Evolutionary conservation across 2,797 vertebrate genomes (phyloP).

Genomic region (Apogon hyalosoma): DNA sequence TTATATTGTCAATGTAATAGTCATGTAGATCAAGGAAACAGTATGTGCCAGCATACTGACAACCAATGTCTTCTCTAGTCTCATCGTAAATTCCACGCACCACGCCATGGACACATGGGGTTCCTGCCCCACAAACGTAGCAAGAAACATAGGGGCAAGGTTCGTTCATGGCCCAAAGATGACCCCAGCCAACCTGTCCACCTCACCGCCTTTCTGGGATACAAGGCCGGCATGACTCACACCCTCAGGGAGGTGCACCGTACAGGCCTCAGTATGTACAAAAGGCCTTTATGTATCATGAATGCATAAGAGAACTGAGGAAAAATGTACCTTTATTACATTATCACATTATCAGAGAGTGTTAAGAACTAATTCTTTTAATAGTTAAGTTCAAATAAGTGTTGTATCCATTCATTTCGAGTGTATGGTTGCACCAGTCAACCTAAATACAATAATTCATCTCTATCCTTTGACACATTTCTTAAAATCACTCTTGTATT

Average conservation of each 20-base stretch:
- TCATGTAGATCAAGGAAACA: background rate
- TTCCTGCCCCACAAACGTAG: conserved; percentile 92
- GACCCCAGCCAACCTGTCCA: conserved; percentile 90
- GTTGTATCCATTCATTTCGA: too few species aligned
- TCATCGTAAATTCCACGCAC: conserved; percentile 95
- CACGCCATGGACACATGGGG: conserved; percentile 93
- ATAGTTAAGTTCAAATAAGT: too few species aligned
- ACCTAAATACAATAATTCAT: too few species aligned
- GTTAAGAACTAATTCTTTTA: background rate
- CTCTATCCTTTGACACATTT: background rate
- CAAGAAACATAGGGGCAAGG: conserved; percentile 88
- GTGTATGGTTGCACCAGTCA: too few species aligned
- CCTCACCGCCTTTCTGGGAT: conserved; percentile 93
- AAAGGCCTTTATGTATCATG: background rate
- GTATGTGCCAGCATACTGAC: background rate
- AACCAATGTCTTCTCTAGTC: conserved; percentile 80
- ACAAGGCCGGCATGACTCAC: conserved; percentile 98
- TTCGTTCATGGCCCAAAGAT: conserved; percentile 93
- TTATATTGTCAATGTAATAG: background rate
- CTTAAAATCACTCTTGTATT: background rate
- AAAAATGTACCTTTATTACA: background rate
- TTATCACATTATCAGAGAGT: background rate
- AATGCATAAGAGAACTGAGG: background rate
- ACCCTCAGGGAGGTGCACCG: conserved; percentile 90
- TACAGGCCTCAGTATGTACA: conserved; percentile 88